Percentiles rank a stretch among this genome's conserved stretches.
Evolutionary conservation across 2,113 vertebrate genomes (phyloP).

Genomic region (Propithecus coquereli): DNA sequence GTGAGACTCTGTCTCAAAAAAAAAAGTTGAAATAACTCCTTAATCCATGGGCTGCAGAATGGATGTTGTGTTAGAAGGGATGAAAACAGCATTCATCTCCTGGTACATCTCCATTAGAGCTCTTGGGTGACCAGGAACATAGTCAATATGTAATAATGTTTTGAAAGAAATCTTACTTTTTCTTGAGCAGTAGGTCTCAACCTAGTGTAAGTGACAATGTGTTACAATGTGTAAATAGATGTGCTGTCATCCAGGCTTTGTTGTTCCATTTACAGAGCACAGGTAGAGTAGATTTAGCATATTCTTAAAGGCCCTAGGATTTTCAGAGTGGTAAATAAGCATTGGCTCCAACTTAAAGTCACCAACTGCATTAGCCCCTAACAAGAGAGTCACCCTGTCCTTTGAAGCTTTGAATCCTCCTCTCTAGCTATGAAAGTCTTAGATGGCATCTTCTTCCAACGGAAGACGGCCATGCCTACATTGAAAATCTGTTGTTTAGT

Average conservation of each 20-base stretch:
- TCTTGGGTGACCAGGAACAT: background rate
- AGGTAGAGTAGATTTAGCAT: background rate
- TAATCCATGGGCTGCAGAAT: background rate
- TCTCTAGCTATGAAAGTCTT: background rate
- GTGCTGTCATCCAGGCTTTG: background rate
- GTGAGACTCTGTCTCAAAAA: too few relatives aligned
- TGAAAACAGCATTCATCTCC: background rate
- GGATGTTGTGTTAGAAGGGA: background rate
- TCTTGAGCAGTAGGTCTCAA: background rate
- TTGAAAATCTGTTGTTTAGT: background rate
- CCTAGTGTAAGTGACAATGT: too few relatives aligned
- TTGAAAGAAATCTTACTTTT: background rate
- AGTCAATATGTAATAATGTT: background rate
- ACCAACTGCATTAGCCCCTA: background rate
- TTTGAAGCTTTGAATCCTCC: background rate
- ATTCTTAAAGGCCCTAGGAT: background rate
- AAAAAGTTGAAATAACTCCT: background rate
- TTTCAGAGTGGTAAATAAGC: background rate
- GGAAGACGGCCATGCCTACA: background rate
- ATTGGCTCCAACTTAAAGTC: background rate
- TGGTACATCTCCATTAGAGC: background rate
- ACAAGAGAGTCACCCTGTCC: background rate
- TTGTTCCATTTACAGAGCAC: background rate
- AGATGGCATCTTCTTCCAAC: background rate
- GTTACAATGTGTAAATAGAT: background rate